Evolutionary conservation across 1,140 invertebrate genomes (phyloP), one percentile per base, ranked within the genome.

Genomic region (Pentalonia nigronervosa): DNA sequence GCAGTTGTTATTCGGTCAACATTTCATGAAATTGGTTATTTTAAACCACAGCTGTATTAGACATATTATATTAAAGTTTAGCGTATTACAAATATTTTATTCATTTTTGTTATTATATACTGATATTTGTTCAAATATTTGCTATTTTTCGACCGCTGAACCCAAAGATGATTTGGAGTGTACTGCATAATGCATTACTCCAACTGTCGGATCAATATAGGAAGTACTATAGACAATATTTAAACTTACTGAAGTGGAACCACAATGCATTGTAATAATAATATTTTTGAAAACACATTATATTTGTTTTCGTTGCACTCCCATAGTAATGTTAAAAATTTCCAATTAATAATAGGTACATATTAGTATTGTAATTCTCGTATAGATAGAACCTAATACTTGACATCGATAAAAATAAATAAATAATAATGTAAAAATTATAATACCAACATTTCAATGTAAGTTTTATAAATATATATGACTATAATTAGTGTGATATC

Each of bases 21-120:
- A 83, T 34, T 9, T 83, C 30, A 83, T 21, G 14, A 84, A 76
- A 76, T 76, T n/a, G 60, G 30, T n/a, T 84, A 41, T 45, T 84
- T 41, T n/a, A 87, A 34, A 34, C 14, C 86, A 50, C 47, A 87
- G 14, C 86, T n/a, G 45, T 48, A 86, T 86, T 11, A n/a, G 30
- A 87, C 84, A n/a, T 48, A 87, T 84, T 41, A 48, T 30, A 53
- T 23, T 86, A n/a, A 14, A 87, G 17, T 47, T 47, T 87, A 87
- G 45, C 84, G 36, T 87, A 87, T 87, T 87, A 87, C 84, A 48
- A 47, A 45, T 76, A 87, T 87, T 48, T 87, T 87, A 87, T 87
- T 87, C 84, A 87, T 87, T 48, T 87, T 30, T 86, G 45, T 47
- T 47, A 41, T n/a, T 76, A 21, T 36, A 36, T 87, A 48, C 86